These are phyloP conservation scores for Eudasyphora cyanicolor DNA, from an alignment of 2,888 invertebrate genomes.

Conservation along the genomic window DNA sequence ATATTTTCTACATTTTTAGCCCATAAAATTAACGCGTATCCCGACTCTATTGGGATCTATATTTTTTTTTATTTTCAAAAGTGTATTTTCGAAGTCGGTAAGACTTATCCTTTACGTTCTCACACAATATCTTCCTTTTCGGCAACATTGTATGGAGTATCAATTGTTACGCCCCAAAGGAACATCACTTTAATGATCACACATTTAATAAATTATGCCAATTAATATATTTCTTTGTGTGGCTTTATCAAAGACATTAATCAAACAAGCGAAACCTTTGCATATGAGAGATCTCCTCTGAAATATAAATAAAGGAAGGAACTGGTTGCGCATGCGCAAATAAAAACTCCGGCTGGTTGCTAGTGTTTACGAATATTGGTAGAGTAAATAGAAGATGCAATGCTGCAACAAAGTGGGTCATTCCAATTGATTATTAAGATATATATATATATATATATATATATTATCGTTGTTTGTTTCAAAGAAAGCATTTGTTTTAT, in stretches of 20 bases:
- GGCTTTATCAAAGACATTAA: constrained; percentile 37
- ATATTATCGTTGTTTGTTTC: not conserved
- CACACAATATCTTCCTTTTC: no score
- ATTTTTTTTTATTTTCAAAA: no score
- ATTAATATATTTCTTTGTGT: constrained; percentile 15
- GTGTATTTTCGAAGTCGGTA: no score
- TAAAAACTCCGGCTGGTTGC: not conserved
- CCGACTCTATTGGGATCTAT: no score
- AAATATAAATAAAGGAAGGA: no score
- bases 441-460: not conserved
- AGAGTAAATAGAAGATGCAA: not conserved
- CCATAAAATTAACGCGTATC: no score
- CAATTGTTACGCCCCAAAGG: not conserved
- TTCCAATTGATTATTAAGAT: constrained; percentile 35
- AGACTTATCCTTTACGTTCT: no score
- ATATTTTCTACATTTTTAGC: no score
- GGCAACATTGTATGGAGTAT: no score
- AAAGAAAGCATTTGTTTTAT: constrained; percentile 21
- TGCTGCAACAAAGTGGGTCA: constrained; percentile 43
- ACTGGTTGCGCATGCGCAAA: not conserved
- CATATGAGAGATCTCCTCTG: no score
- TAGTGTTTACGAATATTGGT: not conserved
- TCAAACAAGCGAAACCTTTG: constrained; percentile 32
- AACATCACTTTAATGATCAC: constrained; percentile 42
- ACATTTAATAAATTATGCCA: constrained; percentile 45